Evolutionary conservation across 2,888 invertebrate species (phyloP).

Genomic region (Rhaphigaster nebulosa): DNA sequence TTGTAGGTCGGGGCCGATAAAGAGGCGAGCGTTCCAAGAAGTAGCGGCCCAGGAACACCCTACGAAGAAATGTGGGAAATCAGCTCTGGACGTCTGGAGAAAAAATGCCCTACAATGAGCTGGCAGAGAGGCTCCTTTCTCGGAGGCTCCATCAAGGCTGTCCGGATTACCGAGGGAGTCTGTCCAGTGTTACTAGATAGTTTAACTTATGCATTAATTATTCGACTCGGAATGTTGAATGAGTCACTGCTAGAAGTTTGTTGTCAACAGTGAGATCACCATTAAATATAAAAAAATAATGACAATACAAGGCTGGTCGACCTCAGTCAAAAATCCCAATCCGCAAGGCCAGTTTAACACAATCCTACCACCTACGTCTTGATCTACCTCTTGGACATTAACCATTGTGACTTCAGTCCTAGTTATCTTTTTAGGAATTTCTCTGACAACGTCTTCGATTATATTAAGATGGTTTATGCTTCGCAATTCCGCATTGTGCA

Average conservation of each 20-base stretch:
- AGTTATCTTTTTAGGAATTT: no score
- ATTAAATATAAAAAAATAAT: background rate
- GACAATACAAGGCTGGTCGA: no score
- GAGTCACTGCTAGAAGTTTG: background rate
- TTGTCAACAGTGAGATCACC: background rate
- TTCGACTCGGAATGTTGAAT: background rate
- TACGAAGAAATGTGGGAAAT: slow-evolving; percentile 6
- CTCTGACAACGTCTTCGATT: no score
- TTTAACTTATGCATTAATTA: background rate
- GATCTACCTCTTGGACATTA: no score
- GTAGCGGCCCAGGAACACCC: background rate
- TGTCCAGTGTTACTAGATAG: background rate
- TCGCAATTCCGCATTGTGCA: no score
- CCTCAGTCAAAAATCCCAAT: no score
- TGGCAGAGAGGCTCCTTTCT: background rate
- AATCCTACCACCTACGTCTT: no score
- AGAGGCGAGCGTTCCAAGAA: slow-evolving; percentile 5
- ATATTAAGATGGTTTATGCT: no score
- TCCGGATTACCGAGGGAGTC: background rate
- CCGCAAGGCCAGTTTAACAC: no score
- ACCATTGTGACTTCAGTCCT: no score
- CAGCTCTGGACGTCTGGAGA: background rate
- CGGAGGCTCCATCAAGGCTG: background rate
- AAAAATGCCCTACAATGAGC: slow-evolving; percentile 11
- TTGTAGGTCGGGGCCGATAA: background rate